Percentiles rank a stretch among this genome's conserved stretches.
phyloP scores from a whole-genome alignment of 2,888 invertebrate genomes.

The Trissoscelio sp. region DNA sequence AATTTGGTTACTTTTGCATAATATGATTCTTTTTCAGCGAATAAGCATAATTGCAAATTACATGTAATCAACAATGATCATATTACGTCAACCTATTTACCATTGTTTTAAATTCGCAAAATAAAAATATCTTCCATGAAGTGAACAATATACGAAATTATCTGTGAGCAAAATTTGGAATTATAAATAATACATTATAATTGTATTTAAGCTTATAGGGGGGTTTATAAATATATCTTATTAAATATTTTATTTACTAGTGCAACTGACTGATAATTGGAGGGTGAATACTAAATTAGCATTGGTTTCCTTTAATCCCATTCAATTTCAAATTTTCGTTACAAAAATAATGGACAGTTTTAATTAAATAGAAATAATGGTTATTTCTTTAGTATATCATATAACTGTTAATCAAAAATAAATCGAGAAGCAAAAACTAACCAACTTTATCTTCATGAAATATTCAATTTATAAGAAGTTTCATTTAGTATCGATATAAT shows the following conservation, averaged over 20 bases:
- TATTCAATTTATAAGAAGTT: slow-evolving; percentile 37
- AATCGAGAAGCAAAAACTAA: slow-evolving; percentile 8
- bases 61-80: no score
- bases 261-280: slow-evolving; percentile 17
- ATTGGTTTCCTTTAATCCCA: slow-evolving; percentile 4
- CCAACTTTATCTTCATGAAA: slow-evolving; percentile 15
- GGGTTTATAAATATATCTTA: no score
- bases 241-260: slow-evolving; percentile 13
- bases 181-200: no score
- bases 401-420: slow-evolving; percentile 1
- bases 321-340: not conserved
- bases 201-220: no score
- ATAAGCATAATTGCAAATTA: no score
- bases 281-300: slow-evolving; percentile 12
- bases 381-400: not conserved
- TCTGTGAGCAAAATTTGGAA: no score
- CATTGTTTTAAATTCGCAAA: no score
- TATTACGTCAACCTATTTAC: no score
- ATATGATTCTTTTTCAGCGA: no score
- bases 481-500: slow-evolving; percentile 34
- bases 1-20: no score
- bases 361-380: not conserved
- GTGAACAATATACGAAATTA: no score
- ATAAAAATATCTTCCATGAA: no score
- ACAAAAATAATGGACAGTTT: slow-evolving; percentile 1